Evolutionary conservation across 1,140 invertebrate species (phyloP).

Genomic region (Pseudomyrmex flavicornis): DNA sequence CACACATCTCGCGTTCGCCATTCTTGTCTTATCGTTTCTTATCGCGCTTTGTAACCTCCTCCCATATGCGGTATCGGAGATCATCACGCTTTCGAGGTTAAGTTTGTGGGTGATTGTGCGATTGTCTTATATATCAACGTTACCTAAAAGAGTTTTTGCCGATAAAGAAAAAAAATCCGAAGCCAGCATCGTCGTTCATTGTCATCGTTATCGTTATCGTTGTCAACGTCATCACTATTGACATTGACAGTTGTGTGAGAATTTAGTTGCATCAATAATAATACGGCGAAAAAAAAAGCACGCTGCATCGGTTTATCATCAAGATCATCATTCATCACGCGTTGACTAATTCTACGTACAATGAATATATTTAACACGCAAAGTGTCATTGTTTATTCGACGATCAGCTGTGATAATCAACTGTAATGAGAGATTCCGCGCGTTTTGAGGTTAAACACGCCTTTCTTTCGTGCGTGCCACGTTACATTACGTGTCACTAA

Average conservation of each 20-base stretch:
- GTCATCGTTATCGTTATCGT: too few species aligned
- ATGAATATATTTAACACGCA: not conserved
- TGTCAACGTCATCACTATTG: not conserved
- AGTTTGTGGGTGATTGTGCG: too few species aligned
- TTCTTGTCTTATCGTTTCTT: too few species aligned
- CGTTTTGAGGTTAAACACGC: slow-evolving; percentile 56
- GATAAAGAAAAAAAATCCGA: too few species aligned
- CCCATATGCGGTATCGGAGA: too few species aligned
- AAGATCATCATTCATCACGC: not conserved
- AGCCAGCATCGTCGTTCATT: not conserved
- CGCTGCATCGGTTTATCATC: not conserved
- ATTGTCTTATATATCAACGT: too few species aligned
- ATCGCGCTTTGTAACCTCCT: too few species aligned
- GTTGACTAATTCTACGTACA: not conserved
- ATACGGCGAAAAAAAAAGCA: not conserved
- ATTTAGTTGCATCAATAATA: not conserved
- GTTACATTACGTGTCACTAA: not conserved
- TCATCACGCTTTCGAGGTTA: too few species aligned
- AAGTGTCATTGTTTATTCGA: slow-evolving; percentile 32
- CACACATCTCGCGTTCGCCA: too few species aligned
- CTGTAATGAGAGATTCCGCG: not conserved
- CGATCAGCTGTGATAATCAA: not conserved
- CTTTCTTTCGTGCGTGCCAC: not conserved
- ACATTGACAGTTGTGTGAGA: not conserved
- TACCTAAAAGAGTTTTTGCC: too few species aligned